Percentiles rank a stretch among this genome's conserved stretches.
Conservation (phyloP, 2,888 invertebrate genomes). For the Eudemis profundana region DNA sequence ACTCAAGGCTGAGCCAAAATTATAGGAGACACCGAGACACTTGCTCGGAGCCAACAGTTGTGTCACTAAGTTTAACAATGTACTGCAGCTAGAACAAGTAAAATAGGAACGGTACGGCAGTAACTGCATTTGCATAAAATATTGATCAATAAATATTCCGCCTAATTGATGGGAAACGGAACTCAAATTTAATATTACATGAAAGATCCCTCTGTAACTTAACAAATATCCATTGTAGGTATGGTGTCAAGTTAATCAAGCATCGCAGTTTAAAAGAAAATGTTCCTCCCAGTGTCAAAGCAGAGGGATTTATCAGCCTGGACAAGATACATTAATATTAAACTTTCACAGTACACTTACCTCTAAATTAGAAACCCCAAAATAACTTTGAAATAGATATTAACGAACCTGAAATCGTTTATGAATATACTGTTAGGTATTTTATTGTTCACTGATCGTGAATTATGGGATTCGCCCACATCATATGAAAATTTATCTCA, state of each 20-base stretch:
- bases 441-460: constrained; percentile 11
- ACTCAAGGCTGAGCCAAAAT: constrained; percentile 56
- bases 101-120: neutral
- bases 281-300: too few relatives aligned
- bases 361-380: neutral
- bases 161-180: too few relatives aligned
- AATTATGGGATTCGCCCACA: constrained; percentile 29
- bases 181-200: too few relatives aligned
- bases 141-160: too few relatives aligned
- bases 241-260: too few relatives aligned
- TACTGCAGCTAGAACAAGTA: neutral
- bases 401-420: neutral
- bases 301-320: too few relatives aligned
- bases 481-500: constrained; percentile 24
- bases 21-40: constrained; percentile 46
- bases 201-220: too few relatives aligned
- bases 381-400: neutral
- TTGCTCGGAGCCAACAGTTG: constrained; percentile 53
- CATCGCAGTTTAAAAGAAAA: too few relatives aligned
- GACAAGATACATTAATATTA: neutral
- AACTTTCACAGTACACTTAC: constrained; percentile 5
- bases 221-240: too few relatives aligned
- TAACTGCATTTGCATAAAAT: too few relatives aligned
- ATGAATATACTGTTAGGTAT: neutral
- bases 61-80: constrained; percentile 27